These are phyloP conservation scores for Toxotes lorentzi DNA, from an alignment of 2,797 vertebrate genomes.

Conservation along the genomic window DNA sequence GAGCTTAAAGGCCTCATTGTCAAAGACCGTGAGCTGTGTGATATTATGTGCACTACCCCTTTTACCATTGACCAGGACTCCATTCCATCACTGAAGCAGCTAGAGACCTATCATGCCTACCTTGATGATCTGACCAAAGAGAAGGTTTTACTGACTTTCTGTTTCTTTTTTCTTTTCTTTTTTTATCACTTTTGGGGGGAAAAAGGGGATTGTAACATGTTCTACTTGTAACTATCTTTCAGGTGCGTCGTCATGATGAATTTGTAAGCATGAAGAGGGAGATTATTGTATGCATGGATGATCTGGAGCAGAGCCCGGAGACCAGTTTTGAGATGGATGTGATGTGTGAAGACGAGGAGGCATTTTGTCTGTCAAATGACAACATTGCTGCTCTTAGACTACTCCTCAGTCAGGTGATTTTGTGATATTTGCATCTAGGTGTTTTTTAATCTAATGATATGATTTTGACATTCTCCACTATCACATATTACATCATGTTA, in stretches of 20 bases:
- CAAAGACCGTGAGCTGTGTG: conserved; percentile 89
- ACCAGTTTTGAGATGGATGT: conserved; percentile 93
- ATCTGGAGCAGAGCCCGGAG: conserved; percentile 90
- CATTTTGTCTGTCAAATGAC: conserved; percentile 91
- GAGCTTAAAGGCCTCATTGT: conserved; percentile 87
- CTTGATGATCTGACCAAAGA: conserved; percentile 83
- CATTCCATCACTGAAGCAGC: conserved; percentile 89
- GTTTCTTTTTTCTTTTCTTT: not conserved
- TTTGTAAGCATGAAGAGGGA: conserved; percentile 88
- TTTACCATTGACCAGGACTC: conserved; percentile 73
- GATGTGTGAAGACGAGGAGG: conserved; percentile 91
- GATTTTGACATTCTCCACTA: not conserved
- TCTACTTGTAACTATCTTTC: not conserved
- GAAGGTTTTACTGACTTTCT: conserved; percentile 82
- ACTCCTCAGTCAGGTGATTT: conserved; percentile 89
- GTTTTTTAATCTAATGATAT: not conserved
- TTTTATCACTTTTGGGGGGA: no score
- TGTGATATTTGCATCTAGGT: not conserved
- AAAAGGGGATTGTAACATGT: not conserved
- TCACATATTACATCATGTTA: not conserved
- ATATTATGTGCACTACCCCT: conserved; percentile 84
- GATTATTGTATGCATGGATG: conserved; percentile 90
- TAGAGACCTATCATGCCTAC: conserved; percentile 85
- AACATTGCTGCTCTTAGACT: conserved; percentile 89
- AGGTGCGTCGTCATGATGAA: conserved; percentile 87